Evolutionary conservation across 2,797 vertebrate genomes (phyloP).

Genomic region (Catostomus latipinnis): DNA sequence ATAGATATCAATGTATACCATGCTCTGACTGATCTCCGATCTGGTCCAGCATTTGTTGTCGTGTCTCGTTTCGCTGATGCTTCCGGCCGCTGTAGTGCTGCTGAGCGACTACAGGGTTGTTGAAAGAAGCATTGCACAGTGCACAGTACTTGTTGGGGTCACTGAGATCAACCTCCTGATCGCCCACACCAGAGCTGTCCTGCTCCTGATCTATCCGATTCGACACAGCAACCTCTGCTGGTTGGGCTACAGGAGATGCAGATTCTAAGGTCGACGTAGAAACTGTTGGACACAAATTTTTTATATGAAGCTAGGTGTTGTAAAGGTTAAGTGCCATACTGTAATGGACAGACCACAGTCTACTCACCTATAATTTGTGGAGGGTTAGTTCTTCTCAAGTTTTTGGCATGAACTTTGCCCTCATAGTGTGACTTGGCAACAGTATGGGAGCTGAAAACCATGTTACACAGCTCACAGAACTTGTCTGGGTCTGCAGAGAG

Average conservation of each 20-base stretch:
- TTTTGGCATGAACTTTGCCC: constrained; percentile 84
- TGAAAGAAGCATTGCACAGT: constrained; percentile 83
- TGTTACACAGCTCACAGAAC: constrained; percentile 84
- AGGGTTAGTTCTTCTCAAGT: constrained; percentile 65
- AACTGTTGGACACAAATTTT: neutral
- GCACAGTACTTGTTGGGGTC: constrained; percentile 81
- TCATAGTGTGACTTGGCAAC: constrained; percentile 82
- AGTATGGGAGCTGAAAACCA: constrained; percentile 81
- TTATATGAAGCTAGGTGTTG: neutral
- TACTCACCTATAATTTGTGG: constrained; percentile 26
- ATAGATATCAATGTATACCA: constrained; percentile 54
- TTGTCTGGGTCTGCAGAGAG: constrained; percentile 70
- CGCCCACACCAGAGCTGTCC: constrained; percentile 27
- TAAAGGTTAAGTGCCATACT: neutral
- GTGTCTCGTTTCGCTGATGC: constrained; percentile 82
- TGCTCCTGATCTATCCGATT: constrained; percentile 33
- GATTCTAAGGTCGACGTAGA: neutral
- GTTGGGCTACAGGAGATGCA: neutral
- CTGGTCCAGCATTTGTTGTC: constrained; percentile 75
- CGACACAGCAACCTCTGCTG: constrained; percentile 15
- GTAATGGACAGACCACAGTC: neutral
- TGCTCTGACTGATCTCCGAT: constrained; percentile 70
- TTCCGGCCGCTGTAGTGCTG: constrained; percentile 87
- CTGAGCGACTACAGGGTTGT: constrained; percentile 79
- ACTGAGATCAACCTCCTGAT: constrained; percentile 71